Evolutionary conservation across 2,797 vertebrate species (phyloP).

Genomic region (Pipistrellus nathusii): DNA sequence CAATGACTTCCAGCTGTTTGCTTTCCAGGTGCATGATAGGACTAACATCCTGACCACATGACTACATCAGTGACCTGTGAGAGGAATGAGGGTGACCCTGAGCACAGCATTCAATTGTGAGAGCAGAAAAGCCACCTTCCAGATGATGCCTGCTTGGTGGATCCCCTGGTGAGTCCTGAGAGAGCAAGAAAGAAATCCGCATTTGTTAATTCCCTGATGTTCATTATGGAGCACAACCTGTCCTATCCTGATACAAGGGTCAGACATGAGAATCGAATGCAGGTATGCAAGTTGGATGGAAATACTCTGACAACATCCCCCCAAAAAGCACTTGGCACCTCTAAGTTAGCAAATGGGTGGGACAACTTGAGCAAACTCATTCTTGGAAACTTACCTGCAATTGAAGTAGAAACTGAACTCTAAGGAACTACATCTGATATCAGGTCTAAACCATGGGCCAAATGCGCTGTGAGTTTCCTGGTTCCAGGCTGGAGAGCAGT

Average conservation of each 20-base stretch:
- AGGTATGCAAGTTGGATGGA: background rate
- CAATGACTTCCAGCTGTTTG: background rate
- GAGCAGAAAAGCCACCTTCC: background rate
- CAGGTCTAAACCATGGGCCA: background rate
- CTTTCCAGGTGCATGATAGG: background rate
- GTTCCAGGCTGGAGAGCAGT: background rate
- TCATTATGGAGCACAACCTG: background rate
- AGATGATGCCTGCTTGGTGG: too few relatives aligned
- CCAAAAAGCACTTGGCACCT: background rate
- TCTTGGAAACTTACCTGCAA: background rate
- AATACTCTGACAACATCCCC: background rate
- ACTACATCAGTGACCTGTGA: background rate
- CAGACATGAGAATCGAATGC: background rate
- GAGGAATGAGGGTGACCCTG: background rate
- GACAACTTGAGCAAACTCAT: background rate
- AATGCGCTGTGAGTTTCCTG: background rate
- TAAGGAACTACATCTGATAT: background rate
- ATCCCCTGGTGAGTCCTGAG: background rate
- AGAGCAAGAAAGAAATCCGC: background rate
- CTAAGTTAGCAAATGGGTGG: slow-evolving; percentile 15
- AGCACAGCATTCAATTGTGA: background rate
- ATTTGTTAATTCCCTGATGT: background rate
- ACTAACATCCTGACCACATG: background rate
- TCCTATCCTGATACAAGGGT: background rate
- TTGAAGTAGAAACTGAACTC: slow-evolving; percentile 36